Base-by-base conservation (phyloP, 1,140 invertebrate genomes). In the Gonatopus flavifemur region DNA sequence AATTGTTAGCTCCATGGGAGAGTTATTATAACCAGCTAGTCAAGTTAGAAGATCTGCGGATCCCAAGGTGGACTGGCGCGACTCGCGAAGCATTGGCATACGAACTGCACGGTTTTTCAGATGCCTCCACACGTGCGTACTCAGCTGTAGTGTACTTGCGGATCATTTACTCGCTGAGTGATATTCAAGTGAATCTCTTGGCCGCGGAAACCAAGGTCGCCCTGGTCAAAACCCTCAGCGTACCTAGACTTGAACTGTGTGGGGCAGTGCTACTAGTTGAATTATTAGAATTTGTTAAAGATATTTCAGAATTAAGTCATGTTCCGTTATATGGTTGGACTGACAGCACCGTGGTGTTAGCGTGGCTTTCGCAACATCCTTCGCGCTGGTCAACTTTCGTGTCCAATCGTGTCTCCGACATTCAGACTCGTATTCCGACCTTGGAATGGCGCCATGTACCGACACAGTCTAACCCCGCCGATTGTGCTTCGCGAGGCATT, bases 171-270 rank as follows among this genome's bases (percentile, higher is more conserved):
- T 10, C 8, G 4, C 10, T 3, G 2, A 19, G 3, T 19, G 5
- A 25, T 13, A 21, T 25, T 9, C 4, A 9, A 3, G 2, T 35
- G 9, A 12, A 8, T 24, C 20, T 30, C n/a, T 1, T n/a, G n/a
- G n/a, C n/a, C n/a, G 31, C 19, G 0, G 36, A 45, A n/a, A n/a
- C 42, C 7, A 45, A 45, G 20, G 32, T 45, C 15, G 42, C 31
- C 6, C 42, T 32, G 6, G 12, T 45, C 1, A 35, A 45, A 12
- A 2, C 42, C 2, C 4, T 45, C 5, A 45, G 20, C 15, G 13
- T 45, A 3, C 42, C 31, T 0, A 19, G 32, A 0, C 16, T 45
- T 1, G 32, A 45, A 12, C 9, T 45, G 10, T 25, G 20, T n/a
- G 31, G 12, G 12, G 15, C 22, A 12, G 5, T 35, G 8, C 35